These are phyloP conservation scores for Drosophila nannoptera DNA, from an alignment of 1,140 invertebrate species.

Conservation along the genomic window DNA sequence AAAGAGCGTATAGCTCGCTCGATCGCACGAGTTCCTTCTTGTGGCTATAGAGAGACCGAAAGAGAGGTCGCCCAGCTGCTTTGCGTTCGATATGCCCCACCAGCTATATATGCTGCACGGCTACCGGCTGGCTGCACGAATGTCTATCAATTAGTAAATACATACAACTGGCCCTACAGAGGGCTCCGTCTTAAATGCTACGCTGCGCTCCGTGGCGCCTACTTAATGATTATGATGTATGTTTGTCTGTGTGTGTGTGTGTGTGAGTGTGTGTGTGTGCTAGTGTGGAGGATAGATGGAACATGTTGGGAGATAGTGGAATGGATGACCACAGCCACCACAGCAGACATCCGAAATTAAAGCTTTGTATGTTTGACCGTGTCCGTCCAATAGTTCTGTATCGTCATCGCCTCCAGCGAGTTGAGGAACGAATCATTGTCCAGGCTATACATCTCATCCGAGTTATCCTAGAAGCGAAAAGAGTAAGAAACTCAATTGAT, in stretches of 20 bases:
- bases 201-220: constrained; percentile 31
- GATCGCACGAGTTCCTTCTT: too few species aligned
- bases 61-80: too few species aligned
- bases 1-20: too few species aligned
- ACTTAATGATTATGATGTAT: constrained; percentile 65
- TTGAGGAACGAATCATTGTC: constrained; percentile 95
- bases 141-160: constrained; percentile 70
- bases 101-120: too few species aligned
- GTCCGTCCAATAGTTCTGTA: constrained; percentile 95
- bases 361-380: constrained; percentile 94
- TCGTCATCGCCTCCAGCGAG: constrained; percentile 94
- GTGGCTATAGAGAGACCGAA: too few species aligned
- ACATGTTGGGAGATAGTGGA: not conserved
- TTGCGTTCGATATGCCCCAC: too few species aligned
- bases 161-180: constrained; percentile 33
- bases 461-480: constrained; percentile 86
- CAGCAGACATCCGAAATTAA: constrained; percentile 79
- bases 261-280: constrained; percentile 5
- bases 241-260: constrained; percentile 1
- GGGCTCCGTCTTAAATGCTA: constrained; percentile 54
- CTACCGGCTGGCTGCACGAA: constrained; percentile 15
- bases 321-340: constrained; percentile 26
- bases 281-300: constrained; percentile 1
- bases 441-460: constrained; percentile 94
- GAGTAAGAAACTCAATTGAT: constrained; percentile 5